Evolutionary conservation across 2,113 vertebrate genomes (phyloP).

Genomic region (Falco punctatus): DNA sequence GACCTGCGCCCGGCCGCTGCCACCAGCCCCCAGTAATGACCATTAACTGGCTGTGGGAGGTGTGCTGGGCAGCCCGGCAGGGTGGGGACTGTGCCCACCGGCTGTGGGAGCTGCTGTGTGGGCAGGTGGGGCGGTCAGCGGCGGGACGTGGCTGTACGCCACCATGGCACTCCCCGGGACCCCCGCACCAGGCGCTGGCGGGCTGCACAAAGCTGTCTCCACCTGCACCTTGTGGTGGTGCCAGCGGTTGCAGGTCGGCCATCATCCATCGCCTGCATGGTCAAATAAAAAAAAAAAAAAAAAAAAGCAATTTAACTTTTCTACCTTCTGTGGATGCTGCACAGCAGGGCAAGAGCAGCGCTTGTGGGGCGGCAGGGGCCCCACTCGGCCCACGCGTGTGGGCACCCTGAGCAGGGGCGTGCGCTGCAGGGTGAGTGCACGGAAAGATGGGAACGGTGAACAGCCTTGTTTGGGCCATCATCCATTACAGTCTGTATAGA

Average conservation of each 20-base stretch:
- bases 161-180: too few relatives aligned
- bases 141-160: too few relatives aligned
- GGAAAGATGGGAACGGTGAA: background rate
- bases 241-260: background rate
- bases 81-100: background rate
- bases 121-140: too few relatives aligned
- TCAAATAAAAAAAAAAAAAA: too few relatives aligned
- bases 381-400: background rate
- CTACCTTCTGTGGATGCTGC: too few relatives aligned
- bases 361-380: accelerated
- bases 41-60: background rate
- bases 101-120: background rate
- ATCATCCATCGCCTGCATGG: background rate
- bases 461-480: background rate
- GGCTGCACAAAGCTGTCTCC: background rate
- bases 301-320: too few relatives aligned
- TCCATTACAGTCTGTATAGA: background rate
- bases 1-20: too few relatives aligned
- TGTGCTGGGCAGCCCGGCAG: background rate
- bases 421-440: too few relatives aligned
- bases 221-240: too few relatives aligned
- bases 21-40: background rate
- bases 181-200: background rate
- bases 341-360: background rate
- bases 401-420: too few relatives aligned